Evolutionary conservation across 1,140 invertebrate genomes (phyloP), one percentile per base, ranked within the genome.

Genomic region (Idris sp.): DNA sequence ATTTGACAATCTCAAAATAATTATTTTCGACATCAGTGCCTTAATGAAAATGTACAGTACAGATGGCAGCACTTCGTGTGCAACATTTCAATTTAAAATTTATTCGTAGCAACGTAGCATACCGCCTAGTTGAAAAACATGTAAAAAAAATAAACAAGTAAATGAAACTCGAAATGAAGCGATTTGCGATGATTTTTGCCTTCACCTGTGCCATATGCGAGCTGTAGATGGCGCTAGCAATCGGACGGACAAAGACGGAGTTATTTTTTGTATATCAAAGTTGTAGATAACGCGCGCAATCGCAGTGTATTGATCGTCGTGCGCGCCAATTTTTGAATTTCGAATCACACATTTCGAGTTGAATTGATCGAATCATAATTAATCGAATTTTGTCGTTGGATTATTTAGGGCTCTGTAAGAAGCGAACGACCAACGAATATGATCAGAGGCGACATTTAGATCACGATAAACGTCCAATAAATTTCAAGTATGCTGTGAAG

Each of bases 391-490:
- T 35, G 51, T 72, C 44, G 51, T 65, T 65, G 38, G 59, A 61
- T 61, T 74, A 65, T 54, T 73, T 74, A 74, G 44, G 46, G 51
- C 18, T 40, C 44, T 74, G 36, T 61, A 74, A 46, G 59, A 74
- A 51, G 61, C 61, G 69, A 74, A 74, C 44, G 69, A 74, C 54
- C 69, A 74, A 74, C 69, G 71, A 74, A 74, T 73, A 43, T 65
- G 38, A 73, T 62, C 49, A 33, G 31, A 44, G 46, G 46, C 53
- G 48, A 74, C 61, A 73, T 74, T 73, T 65, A 74, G 48, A 46
- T 65, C 71, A 61, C 51, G 35, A 67, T 74, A 65, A 74, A 74
- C 71, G 61, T 74, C 71, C 71, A 74, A 74, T 74, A 74, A 74
- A 73, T 67, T 61, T 74, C 61, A 61, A 74, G 53, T 74, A 61